Conservation (phyloP, 2,113 vertebrate genomes). For the Octodon degus region DNA sequence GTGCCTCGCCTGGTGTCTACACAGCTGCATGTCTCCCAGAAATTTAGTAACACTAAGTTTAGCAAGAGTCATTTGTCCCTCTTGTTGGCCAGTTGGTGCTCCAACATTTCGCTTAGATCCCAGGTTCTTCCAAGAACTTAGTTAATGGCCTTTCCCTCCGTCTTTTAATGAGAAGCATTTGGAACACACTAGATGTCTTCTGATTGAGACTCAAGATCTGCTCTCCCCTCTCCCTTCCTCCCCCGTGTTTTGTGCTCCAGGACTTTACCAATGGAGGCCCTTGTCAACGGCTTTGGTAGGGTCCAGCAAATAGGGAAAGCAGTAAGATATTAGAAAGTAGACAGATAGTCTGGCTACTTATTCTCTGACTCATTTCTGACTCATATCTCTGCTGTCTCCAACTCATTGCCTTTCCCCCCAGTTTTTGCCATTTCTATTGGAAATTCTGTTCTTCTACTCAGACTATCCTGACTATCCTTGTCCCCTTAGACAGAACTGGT, state of each 20-base stretch:
- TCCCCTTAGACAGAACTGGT: neutral
- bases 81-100: neutral
- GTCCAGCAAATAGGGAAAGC: neutral
- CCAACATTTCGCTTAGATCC: neutral
- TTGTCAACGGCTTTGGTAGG: neutral
- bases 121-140: neutral
- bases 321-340: neutral
- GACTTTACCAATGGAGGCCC: no score
- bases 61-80: neutral
- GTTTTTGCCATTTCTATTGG: neutral
- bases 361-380: neutral
- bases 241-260: neutral
- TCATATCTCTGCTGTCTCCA: neutral
- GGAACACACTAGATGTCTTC: neutral
- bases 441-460: neutral
- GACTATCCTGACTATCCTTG: no score
- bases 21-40: neutral
- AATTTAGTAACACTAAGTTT: neutral
- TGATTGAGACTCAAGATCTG: neutral
- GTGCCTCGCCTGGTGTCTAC: neutral
- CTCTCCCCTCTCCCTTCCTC: neutral
- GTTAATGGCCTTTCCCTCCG: neutral
- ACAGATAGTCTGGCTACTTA: neutral
- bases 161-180: neutral
- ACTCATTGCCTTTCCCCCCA: neutral